A percentile compares a stretch with the other conserved stretches of the same genome.
These are phyloP conservation scores for Prinia subflava DNA, from an alignment of 2,113 vertebrate species.

Conservation along the genomic window DNA sequence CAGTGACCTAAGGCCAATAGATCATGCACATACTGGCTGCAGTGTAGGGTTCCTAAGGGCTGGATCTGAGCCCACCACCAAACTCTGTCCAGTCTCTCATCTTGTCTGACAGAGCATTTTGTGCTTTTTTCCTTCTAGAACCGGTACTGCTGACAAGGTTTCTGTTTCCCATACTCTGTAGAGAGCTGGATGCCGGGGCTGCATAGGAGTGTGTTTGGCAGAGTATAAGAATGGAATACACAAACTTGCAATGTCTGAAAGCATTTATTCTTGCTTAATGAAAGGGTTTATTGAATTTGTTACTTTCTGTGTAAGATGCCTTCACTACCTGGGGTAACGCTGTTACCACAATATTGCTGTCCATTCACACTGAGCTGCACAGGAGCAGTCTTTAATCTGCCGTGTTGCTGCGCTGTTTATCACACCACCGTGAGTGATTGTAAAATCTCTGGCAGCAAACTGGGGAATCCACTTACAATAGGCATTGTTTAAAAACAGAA, in stretches of 20 bases:
- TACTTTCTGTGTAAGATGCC: not conserved
- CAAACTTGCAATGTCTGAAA: not conserved
- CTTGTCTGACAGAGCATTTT: not conserved
- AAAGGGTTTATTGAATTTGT: not conserved
- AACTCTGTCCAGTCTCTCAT: not conserved
- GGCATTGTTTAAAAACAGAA: not conserved
- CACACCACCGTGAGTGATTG: not conserved
- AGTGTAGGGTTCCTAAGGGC: not conserved
- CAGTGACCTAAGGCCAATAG: not conserved
- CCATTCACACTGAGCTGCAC: not conserved
- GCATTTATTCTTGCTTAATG: not conserved
- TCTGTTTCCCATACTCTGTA: not conserved
- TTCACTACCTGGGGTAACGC: not conserved
- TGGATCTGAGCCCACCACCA: not conserved
- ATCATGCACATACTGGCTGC: not conserved
- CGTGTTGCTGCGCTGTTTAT: not conserved
- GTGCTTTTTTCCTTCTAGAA: not conserved
- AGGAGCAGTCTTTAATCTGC: not conserved
- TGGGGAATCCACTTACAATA: not conserved
- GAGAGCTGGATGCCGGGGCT: not conserved
- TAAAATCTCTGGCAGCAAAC: not conserved
- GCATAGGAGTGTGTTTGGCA: not conserved
- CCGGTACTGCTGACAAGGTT: not conserved
- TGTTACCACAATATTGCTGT: not conserved
- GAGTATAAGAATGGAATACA: not conserved